Base-by-base conservation (phyloP, 2,797 vertebrate genomes). In the Liparis tanakae region DNA sequence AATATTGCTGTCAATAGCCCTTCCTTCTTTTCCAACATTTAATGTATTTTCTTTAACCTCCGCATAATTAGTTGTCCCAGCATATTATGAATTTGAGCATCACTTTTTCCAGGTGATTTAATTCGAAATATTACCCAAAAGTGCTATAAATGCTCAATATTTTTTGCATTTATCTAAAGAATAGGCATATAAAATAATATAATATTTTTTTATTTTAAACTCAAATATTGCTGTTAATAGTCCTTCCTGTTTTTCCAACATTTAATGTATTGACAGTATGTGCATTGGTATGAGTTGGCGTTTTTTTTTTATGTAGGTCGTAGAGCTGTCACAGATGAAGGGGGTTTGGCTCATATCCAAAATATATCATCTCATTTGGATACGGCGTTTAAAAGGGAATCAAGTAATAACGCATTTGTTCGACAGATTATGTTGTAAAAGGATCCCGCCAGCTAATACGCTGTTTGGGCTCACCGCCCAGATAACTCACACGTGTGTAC, bases 381-480 rank as follows among this genome's bases (percentile, higher is more conserved):
- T 50, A 36, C 22, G 60, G 58, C 1, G 0, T 68, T 76, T 62
- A 59, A 79, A 75, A 18, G 25, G 22, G 54, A 75, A 86, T 82
- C 17, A 62, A 81, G 82, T 77, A 70, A 81, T 15, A 60, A 18
- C 36, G 12, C 36, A 46, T 61, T 76, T 73, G 56, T 74, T 43
- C 79, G 59, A 83, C 69, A 62, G 65, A 68, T 80, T 46, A 57
- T 48, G 48, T 39, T 51, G 56, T 70, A 48, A 80, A 65, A 76
- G 62, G 64, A 44, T 63, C 51, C 46, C 3, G 15, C 54, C 17
- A 25, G 53, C 20, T 50, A 20, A 77, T 53, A 64, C 5, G 55
- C 46, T 13, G 57, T 79, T 63, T 81, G 72, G 82, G 77, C 76
- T 68, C 30, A 0, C 36, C 70, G 76, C 79, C 84, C 44, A 55